Evolutionary conservation across 2,888 invertebrate genomes (phyloP).

Genomic region (Pandemis heparana): DNA sequence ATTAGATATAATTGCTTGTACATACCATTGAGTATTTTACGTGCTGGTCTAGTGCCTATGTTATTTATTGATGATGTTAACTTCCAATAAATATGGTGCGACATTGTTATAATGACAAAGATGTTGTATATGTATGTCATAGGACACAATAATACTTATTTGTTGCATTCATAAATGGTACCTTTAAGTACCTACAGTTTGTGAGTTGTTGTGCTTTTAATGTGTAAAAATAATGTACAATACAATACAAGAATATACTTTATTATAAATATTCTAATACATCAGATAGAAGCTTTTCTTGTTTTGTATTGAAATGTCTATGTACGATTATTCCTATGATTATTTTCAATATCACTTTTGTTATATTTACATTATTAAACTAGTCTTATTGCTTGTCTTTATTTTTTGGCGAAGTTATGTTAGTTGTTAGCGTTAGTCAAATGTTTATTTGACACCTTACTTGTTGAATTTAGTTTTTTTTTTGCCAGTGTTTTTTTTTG

Average conservation of each 20-base stretch:
- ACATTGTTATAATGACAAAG: background rate
- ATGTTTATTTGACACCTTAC: background rate
- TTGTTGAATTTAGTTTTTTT: background rate
- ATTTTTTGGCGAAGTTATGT: background rate
- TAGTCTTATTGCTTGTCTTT: slow-evolving; percentile 5
- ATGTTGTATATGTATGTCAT: background rate
- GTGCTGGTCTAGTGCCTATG: background rate
- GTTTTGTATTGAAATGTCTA: background rate
- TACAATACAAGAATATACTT: background rate
- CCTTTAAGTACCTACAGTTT: background rate
- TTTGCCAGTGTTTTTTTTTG: background rate
- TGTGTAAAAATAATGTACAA: background rate
- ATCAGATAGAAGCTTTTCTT: background rate
- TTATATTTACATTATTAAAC: background rate
- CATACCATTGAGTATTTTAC: background rate
- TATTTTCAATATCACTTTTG: background rate
- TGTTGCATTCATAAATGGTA: slow-evolving; percentile 1
- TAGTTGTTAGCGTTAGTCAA: background rate
- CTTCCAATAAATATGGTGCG: slow-evolving; percentile 3
- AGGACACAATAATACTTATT: background rate
- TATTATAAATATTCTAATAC: background rate
- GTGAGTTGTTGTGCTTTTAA: slow-evolving; percentile 12
- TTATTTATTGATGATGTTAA: slow-evolving; percentile 9
- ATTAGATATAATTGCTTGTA: background rate
- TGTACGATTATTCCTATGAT: background rate